Base-by-base conservation (phyloP, 2,888 invertebrate genomes). In the Anticlea derivata region DNA sequence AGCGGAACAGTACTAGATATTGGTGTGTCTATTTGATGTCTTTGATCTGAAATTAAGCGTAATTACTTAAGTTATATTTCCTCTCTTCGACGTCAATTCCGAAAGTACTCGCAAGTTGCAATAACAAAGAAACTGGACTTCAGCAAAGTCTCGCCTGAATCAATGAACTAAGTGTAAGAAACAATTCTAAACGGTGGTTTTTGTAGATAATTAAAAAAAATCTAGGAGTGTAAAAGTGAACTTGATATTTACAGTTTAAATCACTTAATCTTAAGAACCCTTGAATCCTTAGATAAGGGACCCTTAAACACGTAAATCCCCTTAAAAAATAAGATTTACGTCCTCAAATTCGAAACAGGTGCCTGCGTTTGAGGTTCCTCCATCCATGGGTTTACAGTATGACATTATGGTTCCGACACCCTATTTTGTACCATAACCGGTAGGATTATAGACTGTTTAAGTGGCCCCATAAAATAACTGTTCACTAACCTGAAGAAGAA, bases 391-490 rank as follows among this genome's bases (percentile, higher is more conserved):
- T 78, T 86, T 83, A 83, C 80, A 78, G 76, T 78, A 71, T 78
- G 76, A 77, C 75, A 75, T 84, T 83, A 82, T 80, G 77, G 77
- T 74, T 65, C 75, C 78, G 66, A 78, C 83, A 81, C 84, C 86
- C 86, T 79, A 77, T 75, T 83, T 86, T 82, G 81, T 85, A 61
- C 76, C 75, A 73, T 81, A 83, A 85, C 84, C 78, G 80, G 79
- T 66, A 55, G 79, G 84, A 86, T 89, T 87, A 87, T 87, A 76
- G 82, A 85, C 78, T 82, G 80, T 82, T 87, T 86, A 87, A 87
- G 86, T 86, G 83, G 80, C 66, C 62, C 78, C 78, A 87, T 88
- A 88, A 90, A 90, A 84, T 82, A 85, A 81, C 77, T 74, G 83
- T 80, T 79, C 78, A 75, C 73, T 75, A 86, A 86, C 86, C 85